Conservation (phyloP, 2,888 invertebrate species). For the Antheraea assamensis region DNA sequence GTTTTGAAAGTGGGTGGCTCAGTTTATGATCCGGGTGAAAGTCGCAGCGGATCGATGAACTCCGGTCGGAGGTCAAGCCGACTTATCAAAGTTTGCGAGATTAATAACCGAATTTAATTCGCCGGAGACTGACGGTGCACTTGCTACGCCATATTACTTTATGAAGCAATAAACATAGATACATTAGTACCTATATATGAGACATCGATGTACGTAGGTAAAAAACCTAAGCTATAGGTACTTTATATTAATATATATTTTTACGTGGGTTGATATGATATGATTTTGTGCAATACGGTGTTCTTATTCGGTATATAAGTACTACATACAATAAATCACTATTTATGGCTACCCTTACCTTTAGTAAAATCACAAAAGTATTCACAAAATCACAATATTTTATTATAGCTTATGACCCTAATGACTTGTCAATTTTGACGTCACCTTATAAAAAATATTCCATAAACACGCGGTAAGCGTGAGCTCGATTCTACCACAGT, state of each 20-base stretch:
- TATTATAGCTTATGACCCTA: background rate
- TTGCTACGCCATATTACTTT: conserved; percentile 34
- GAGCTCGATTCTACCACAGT: background rate
- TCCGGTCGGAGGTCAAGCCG: conserved; percentile 69
- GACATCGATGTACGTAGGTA: background rate
- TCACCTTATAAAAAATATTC: background rate
- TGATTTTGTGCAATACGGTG: background rate
- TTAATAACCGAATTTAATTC: conserved; percentile 79
- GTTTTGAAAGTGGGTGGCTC: conserved; percentile 81
- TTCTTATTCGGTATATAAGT: background rate
- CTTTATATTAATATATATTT: background rate
- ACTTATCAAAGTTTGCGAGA: conserved; percentile 75
- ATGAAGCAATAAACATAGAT: background rate
- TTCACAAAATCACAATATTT: background rate
- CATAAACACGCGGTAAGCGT: background rate
- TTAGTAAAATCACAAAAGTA: background rate
- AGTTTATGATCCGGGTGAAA: conserved; percentile 82
- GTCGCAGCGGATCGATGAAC: conserved; percentile 79
- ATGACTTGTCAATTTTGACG: background rate
- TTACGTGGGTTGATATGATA: background rate
- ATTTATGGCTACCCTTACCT: background rate
- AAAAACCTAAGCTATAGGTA: background rate
- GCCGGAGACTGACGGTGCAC: conserved; percentile 63
- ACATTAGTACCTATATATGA: background rate
- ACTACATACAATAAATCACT: background rate